Conservation (phyloP, 1,140 invertebrate genomes). For the Pseudomyrmex dendroicus region DNA sequence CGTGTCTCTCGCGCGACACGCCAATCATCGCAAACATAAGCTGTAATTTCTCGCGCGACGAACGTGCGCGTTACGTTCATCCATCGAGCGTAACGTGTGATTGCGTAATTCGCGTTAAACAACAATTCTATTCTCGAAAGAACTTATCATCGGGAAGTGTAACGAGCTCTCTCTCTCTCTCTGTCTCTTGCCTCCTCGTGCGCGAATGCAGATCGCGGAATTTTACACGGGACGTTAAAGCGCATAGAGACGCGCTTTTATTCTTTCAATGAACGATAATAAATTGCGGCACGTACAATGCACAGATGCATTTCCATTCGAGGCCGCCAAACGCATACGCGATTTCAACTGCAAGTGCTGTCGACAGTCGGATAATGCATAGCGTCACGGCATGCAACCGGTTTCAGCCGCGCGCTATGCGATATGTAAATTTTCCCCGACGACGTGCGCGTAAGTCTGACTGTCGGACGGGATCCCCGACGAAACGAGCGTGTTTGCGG, state of each 20-base stretch:
- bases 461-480: slow-evolving; percentile 53
- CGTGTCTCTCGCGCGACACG: slow-evolving; percentile 8
- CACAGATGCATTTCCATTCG: slow-evolving; percentile 65
- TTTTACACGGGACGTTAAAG: not conserved
- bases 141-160: slow-evolving; percentile 59
- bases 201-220: slow-evolving; percentile 7
- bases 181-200: too few relatives aligned
- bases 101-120: slow-evolving; percentile 61
- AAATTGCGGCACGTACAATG: slow-evolving; percentile 56
- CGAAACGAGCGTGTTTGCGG: slow-evolving; percentile 64
- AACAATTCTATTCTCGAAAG: slow-evolving; percentile 37
- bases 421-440: slow-evolving; percentile 71
- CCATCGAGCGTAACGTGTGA: slow-evolving; percentile 30
- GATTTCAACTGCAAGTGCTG: slow-evolving; percentile 63
- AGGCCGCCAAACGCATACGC: slow-evolving; percentile 15
- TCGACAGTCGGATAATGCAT: slow-evolving; percentile 67
- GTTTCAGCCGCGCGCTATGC: slow-evolving; percentile 38
- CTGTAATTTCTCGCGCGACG: slow-evolving; percentile 8
- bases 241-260: slow-evolving; percentile 25
- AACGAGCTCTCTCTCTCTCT: slow-evolving; percentile 43
- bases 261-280: slow-evolving; percentile 65
- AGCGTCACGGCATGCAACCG: slow-evolving; percentile 66
- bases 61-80: slow-evolving; percentile 12
- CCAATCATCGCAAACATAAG: slow-evolving; percentile 22
- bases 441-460: slow-evolving; percentile 69